A percentile compares a stretch with the other conserved stretches of the same genome.
phyloP scores from a whole-genome alignment of 2,888 invertebrate species.

The Metacarcinus magister region DNA sequence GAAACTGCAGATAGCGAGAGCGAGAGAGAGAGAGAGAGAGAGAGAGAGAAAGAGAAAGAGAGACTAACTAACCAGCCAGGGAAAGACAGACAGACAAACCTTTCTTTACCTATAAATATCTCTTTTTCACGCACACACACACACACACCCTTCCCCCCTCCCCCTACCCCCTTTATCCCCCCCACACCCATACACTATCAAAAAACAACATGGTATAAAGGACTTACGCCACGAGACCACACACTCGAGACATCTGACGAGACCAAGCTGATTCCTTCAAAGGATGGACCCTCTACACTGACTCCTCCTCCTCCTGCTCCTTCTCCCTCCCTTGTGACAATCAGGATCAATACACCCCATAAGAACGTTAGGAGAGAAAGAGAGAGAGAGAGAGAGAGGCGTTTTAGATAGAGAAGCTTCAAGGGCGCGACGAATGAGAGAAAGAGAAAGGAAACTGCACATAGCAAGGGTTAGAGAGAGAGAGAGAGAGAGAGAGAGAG shows the following conservation, averaged over 20 bases:
- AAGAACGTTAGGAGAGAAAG: not conserved
- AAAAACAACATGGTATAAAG: not conserved
- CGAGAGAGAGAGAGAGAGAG: conserved; percentile 14
- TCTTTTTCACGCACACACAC: no score
- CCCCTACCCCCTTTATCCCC: not conserved
- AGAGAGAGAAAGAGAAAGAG: conserved; percentile 34
- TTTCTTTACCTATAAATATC: not conserved
- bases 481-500: not conserved
- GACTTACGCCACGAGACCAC: no score
- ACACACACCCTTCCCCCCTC: not conserved
- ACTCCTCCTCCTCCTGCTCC: not conserved
- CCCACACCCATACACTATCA: not conserved
- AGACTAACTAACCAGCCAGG: not conserved
- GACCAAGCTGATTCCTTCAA: not conserved
- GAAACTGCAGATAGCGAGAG: not conserved
- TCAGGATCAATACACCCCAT: conserved; percentile 20
- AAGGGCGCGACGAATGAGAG: no score
- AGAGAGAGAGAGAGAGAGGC: not conserved
- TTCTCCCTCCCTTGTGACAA: not conserved
- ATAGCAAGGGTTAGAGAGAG: no score
- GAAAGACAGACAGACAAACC: not conserved
- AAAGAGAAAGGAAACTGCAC: no score
- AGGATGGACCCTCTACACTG: not conserved
- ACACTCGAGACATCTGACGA: not conserved
- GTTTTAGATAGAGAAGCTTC: no score